Conservation (phyloP, 2,888 invertebrate species). For the Rhimphoctona megacephalus region DNA sequence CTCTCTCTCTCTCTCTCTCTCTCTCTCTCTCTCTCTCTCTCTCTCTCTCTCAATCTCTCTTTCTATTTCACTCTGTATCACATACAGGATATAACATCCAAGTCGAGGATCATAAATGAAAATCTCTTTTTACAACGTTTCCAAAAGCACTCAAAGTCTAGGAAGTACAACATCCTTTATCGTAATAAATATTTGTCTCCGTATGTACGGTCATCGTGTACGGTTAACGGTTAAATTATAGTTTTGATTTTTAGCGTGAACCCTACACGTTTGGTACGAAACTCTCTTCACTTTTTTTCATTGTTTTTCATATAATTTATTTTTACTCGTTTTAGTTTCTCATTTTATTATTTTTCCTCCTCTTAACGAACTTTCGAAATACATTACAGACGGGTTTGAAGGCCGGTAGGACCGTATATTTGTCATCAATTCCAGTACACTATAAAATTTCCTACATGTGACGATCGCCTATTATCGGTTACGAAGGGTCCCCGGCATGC, state of each 20-base stretch:
- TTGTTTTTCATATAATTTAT: neutral
- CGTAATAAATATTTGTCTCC: slow-evolving; percentile 58
- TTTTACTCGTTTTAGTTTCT: neutral
- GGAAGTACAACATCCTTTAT: slow-evolving; percentile 42
- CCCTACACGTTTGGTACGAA: neutral
- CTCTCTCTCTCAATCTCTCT: slow-evolving; percentile 49
- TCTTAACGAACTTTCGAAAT: slow-evolving; percentile 40
- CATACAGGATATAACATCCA: slow-evolving; percentile 33
- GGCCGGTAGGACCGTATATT: slow-evolving; percentile 80
- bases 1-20: neutral
- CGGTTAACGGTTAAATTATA: neutral
- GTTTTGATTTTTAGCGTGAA: neutral
- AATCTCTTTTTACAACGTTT: slow-evolving; percentile 56
- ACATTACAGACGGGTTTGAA: slow-evolving; percentile 58
- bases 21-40: slow-evolving; percentile 34
- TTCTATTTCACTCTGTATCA: slow-evolving; percentile 59
- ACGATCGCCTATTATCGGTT: slow-evolving; percentile 83
- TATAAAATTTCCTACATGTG: slow-evolving; percentile 70
- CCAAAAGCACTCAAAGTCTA: slow-evolving; percentile 8
- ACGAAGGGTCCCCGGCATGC: slow-evolving; percentile 78
- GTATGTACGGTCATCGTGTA: neutral
- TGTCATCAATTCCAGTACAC: slow-evolving; percentile 71
- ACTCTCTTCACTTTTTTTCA: neutral
- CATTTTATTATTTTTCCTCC: neutral
- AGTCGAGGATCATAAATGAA: slow-evolving; percentile 60